Evolutionary conservation across 2,888 invertebrate species (phyloP), one percentile per base, ranked within the genome.

Genomic region (Chelonus formosanus): DNA sequence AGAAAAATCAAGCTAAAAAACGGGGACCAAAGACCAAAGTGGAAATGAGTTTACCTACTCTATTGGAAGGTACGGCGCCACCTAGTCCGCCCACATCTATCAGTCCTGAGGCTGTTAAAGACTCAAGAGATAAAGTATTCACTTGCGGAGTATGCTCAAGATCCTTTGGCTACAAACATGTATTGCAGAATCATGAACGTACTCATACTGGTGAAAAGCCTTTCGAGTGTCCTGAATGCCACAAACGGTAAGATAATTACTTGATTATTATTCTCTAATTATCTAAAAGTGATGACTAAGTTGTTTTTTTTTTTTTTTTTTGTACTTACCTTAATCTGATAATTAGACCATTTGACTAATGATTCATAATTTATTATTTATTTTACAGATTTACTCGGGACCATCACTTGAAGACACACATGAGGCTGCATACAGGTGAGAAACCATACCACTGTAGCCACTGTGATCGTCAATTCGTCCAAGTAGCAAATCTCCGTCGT

Each of bases 141-240:
- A 94, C 93, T 34, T 97, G 96, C 84, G 91, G 91, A 63, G 89
- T 94, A 55, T 96, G 96, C 86, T 91, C 92, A 68, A 90, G 95
- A 72, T 93, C 93, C 7, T 96, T 96, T 79, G 96, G 96, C 56
- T 96, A 96, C 87, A 96, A 96, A 80, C 96, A 96, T 85, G 96
- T 96, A 31, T 86, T 96, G 58, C 96, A 96, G 85, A 96, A 96
- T 82, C 96, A 96, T 85, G 96, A 96, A 79, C 90, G 96, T 74
- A 97, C 96, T 0, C 96, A 96, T 83, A 96, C 96, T 0, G 96
- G 96, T 0, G 96, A 96, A 81, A 96, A 96, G 78, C 96, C 96
- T 0, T 96, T 96, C 85, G 93, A 95, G 81, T 96, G 96, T 79
- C 91, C 91, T 40, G 93, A 95, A 84, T 96, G 96, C 81, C 92